phyloP scores from a whole-genome alignment of 2,797 vertebrate species.

The Sebastes elongatus region DNA sequence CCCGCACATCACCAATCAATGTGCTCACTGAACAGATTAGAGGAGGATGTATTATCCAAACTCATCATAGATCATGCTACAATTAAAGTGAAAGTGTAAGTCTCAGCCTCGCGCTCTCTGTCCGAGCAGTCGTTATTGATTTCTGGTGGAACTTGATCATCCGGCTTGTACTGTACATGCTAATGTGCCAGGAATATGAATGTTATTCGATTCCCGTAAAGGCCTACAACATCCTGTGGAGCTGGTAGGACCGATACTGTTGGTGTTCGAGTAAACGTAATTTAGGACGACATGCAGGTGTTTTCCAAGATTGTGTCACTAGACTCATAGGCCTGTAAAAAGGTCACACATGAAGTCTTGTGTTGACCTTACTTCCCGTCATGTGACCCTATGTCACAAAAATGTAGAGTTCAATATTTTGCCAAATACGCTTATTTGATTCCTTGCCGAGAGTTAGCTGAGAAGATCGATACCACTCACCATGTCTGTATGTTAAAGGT shows the following conservation, averaged over 20 bases:
- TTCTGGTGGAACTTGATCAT: conserved; percentile 25
- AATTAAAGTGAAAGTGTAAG: conserved; percentile 47
- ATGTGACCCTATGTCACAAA: neutral
- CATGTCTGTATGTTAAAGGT: neutral
- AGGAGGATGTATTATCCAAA: conserved; percentile 13
- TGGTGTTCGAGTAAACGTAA: neutral
- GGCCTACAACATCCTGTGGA: neutral
- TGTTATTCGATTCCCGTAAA: neutral
- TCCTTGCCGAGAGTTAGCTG: neutral
- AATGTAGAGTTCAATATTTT: neutral
- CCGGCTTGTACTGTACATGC: neutral
- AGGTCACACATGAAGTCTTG: neutral
- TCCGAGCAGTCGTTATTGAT: conserved; percentile 13
- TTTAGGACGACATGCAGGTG: neutral
- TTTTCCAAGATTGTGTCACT: neutral
- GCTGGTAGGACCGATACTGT: neutral
- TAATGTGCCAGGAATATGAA: neutral
- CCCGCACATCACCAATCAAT: conserved; percentile 21
- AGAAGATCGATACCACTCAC: neutral
- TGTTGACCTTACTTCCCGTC: neutral
- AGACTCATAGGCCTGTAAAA: neutral
- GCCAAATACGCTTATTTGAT: neutral
- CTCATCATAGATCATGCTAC: neutral
- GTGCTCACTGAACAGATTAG: conserved; percentile 31
- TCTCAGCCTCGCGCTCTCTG: neutral